These are phyloP conservation scores for Chrysopilus asiliformis DNA, from an alignment of 2,888 invertebrate genomes.

Conservation along the genomic window DNA sequence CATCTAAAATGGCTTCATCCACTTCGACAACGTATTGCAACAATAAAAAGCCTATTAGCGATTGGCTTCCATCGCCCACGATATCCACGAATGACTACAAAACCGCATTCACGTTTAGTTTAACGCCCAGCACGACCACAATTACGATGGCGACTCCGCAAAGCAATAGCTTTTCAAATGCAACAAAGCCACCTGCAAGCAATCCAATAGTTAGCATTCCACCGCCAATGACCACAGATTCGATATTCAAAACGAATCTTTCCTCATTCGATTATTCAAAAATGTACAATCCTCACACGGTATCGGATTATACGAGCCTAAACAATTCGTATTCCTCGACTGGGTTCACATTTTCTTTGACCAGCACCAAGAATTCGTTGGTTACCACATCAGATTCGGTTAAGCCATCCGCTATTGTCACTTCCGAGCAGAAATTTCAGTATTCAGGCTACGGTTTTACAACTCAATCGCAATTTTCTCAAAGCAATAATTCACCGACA, in stretches of 20 bases:
- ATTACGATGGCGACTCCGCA: background rate
- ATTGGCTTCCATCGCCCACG: background rate
- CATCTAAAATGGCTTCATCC: too few species aligned
- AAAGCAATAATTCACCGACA: conserved; percentile 6
- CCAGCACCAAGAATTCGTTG: conserved; percentile 14
- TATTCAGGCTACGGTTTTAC: too few species aligned
- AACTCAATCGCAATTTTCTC: too few species aligned
- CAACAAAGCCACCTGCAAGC: background rate
- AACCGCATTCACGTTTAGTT: conserved; percentile 13
- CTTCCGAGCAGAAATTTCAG: too few species aligned
- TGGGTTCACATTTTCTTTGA: conserved; percentile 15
- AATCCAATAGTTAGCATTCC: background rate
- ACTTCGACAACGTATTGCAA: too few species aligned
- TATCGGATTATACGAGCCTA: background rate
- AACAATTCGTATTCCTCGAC: conserved; percentile 7
- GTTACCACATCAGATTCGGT: conserved; percentile 8
- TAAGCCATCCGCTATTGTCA: too few species aligned
- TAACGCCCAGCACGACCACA: conserved; percentile 9
- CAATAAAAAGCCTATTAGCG: background rate
- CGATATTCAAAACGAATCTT: background rate
- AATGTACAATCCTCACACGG: too few species aligned
- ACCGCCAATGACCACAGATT: background rate
- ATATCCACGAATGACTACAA: conserved; percentile 7
- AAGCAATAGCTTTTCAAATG: background rate
- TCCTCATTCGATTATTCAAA: background rate